These are phyloP conservation scores for Oreonectes daqikongensis DNA, from an alignment of 2,797 vertebrate species.

Conservation along the genomic window DNA sequence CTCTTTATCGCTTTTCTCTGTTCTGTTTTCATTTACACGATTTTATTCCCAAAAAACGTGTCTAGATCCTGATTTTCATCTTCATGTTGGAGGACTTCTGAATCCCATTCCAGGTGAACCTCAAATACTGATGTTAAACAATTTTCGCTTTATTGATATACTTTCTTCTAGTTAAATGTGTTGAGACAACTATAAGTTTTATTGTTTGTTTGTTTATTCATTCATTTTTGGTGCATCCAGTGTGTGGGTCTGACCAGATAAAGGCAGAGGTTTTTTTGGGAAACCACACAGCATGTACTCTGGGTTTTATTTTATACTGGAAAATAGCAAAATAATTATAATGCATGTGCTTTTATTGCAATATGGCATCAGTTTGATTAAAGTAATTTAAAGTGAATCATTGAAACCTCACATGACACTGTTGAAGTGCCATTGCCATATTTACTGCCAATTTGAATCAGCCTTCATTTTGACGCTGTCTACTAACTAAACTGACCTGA, in stretches of 20 bases:
- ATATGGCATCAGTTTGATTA: too few species aligned
- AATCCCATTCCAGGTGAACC: slow-evolving; percentile 93
- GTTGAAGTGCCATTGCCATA: too few species aligned
- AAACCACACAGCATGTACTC: not conserved
- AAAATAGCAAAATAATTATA: not conserved
- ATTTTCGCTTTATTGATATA: not conserved
- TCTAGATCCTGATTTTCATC: slow-evolving; percentile 92
- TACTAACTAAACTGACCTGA: not conserved
- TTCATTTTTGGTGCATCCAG: too few species aligned
- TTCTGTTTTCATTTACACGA: slow-evolving; percentile 37
- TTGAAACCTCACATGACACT: too few species aligned
- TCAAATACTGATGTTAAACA: not conserved
- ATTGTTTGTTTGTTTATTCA: too few species aligned
- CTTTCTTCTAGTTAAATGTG: not conserved
- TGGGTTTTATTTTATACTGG: not conserved
- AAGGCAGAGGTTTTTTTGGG: not conserved
- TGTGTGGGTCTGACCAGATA: not conserved
- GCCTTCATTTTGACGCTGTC: not conserved
- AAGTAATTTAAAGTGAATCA: too few species aligned
- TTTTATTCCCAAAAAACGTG: slow-evolving; percentile 12
- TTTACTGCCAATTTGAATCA: not conserved
- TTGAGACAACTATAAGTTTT: too few species aligned
- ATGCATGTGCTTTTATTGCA: too few species aligned
- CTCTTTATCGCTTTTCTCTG: not conserved
- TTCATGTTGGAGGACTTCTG: slow-evolving; percentile 92